A percentile compares a stretch with the other conserved stretches of the same genome.
Conservation (phyloP, 92 coral and sea anemone genomes). For the Palythoa caribaeorum region DNA sequence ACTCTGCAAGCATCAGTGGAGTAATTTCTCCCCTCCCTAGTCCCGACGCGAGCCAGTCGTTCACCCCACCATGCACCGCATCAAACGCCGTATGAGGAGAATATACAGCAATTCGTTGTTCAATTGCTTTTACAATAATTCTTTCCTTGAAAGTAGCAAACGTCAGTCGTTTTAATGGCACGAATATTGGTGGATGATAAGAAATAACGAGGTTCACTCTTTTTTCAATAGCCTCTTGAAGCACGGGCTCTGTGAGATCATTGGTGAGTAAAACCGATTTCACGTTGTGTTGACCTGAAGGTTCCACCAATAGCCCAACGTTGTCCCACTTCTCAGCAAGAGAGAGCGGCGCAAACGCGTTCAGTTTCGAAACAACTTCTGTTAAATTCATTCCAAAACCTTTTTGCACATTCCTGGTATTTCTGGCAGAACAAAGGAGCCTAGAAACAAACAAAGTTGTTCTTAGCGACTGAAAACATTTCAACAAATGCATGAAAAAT, state of each 20-base stretch:
- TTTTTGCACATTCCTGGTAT: constrained; percentile 19
- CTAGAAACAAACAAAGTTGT: background rate
- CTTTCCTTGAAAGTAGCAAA: constrained; percentile 83
- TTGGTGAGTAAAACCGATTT: constrained; percentile 87
- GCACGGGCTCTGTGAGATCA: constrained; percentile 90
- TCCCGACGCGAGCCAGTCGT: constrained; percentile 98
- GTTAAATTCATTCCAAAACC: constrained; percentile 76
- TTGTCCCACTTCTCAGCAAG: constrained; percentile 98
- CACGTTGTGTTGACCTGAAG: constrained; percentile 79
- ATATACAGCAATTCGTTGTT: constrained; percentile 87
- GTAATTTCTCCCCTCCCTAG: constrained; percentile 74
- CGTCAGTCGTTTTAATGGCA: constrained; percentile 86
- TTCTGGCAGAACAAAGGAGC: background rate
- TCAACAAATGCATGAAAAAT: constrained; percentile 7
- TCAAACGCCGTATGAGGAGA: constrained; percentile 99
- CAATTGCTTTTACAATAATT: constrained; percentile 89
- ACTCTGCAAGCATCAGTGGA: constrained; percentile 65
- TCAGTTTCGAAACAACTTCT: constrained; percentile 77
- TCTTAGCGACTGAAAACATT: background rate
- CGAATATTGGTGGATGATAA: constrained; percentile 97
- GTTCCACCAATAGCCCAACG: constrained; percentile 96
- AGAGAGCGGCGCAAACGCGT: constrained; percentile 83
- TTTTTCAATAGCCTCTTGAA: constrained; percentile 87
- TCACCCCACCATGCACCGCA: constrained; percentile 94
- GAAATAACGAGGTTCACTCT: constrained; percentile 82